phyloP scores from a whole-genome alignment of 30 jellyfish, hydroid and myxozoan species.

The Cassiopea andromeda region DNA sequence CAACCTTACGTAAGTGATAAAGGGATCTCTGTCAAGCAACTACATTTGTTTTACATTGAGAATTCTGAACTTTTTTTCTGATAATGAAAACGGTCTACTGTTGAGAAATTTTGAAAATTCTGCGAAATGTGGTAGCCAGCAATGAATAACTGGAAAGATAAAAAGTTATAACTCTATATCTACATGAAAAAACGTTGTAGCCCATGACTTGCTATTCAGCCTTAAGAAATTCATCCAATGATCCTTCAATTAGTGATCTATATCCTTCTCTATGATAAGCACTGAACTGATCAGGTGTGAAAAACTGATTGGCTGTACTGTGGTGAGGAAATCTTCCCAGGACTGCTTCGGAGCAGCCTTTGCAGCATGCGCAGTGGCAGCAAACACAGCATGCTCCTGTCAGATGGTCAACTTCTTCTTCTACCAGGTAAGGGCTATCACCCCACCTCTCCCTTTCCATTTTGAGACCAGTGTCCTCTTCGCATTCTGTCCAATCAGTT shows the following conservation, averaged over 20 bases:
- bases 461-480: conserved; percentile 41
- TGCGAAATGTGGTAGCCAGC: too few relatives aligned
- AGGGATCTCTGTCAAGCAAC: too few relatives aligned
- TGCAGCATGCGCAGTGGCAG: conserved; percentile 65
- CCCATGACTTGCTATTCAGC: neutral
- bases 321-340: conserved; percentile 81
- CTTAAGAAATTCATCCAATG: conserved; percentile 12
- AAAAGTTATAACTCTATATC: too few relatives aligned
- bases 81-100: too few relatives aligned
- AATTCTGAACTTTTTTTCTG: too few relatives aligned
- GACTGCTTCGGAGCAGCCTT: conserved; percentile 57
- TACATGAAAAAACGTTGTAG: neutral
- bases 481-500: conserved; percentile 48
- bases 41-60: too few relatives aligned
- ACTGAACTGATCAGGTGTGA: conserved; percentile 76
- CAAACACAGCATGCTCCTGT: conserved; percentile 70
- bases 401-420: conserved; percentile 57
- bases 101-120: too few relatives aligned
- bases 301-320: conserved; percentile 79
- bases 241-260: conserved; percentile 67
- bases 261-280: conserved; percentile 86
- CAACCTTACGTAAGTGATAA: too few relatives aligned
- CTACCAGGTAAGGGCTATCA: conserved; percentile 43
- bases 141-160: too few relatives aligned
- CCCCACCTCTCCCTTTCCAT: conserved; percentile 73